Evolutionary conservation across 2,888 invertebrate species (phyloP).

Genomic region (Polyommatus icarus): DNA sequence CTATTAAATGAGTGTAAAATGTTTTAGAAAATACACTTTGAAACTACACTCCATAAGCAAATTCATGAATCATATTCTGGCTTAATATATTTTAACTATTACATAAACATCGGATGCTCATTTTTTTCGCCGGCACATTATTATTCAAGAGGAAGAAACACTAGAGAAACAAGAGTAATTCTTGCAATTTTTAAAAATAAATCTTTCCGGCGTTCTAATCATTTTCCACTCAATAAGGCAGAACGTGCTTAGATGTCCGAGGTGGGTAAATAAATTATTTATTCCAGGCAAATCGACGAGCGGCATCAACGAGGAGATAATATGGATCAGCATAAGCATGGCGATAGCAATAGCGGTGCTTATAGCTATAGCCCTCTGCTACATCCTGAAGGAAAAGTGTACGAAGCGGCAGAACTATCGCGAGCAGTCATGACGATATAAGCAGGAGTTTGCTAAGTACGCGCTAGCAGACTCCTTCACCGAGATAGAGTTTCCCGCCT

Average conservation of each 20-base stretch:
- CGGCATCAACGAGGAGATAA: constrained; percentile 92
- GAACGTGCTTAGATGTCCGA: not conserved
- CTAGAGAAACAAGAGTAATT: not conserved
- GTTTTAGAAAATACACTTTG: not conserved
- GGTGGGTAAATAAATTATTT: constrained; percentile 1
- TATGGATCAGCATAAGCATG: constrained; percentile 94
- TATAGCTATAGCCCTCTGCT: constrained; percentile 90
- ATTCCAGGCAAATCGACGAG: constrained; percentile 88
- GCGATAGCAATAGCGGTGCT: constrained; percentile 89
- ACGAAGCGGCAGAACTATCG: constrained; percentile 86
- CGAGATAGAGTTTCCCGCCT: constrained; percentile 63
- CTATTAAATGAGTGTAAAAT: not conserved
- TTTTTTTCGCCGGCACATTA: not conserved
- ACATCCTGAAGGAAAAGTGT: constrained; percentile 90
- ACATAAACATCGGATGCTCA: not conserved
- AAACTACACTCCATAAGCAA: not conserved
- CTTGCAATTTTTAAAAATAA: not conserved
- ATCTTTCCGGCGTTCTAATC: not conserved
- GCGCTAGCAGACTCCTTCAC: constrained; percentile 70
- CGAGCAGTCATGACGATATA: constrained; percentile 84
- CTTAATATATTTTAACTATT: not conserved
- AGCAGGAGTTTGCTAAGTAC: constrained; percentile 74
- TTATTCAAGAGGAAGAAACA: not conserved
- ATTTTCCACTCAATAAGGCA: constrained; percentile 1
- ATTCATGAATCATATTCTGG: not conserved